Percentiles rank a stretch among this genome's conserved stretches.
phyloP scores from a whole-genome alignment of 2,797 vertebrate species.

The Lagocephalus sceleratus region DNA sequence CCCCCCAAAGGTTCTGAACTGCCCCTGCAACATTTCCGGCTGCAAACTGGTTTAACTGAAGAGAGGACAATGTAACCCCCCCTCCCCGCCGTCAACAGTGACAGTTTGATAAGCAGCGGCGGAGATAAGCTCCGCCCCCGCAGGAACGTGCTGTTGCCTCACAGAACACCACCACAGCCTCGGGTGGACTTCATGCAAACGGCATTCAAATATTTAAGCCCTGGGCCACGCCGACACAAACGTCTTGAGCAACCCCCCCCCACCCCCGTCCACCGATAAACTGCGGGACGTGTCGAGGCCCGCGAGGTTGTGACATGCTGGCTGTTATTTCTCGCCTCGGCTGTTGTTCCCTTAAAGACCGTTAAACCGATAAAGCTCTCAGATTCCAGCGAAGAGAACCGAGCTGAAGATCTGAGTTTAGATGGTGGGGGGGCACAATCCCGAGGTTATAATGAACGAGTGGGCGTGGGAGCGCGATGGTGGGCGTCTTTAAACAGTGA shows the following conservation, averaged over 20 bases:
- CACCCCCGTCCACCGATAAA: neutral
- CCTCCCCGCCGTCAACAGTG: conserved; percentile 15
- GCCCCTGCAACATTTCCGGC: conserved; percentile 9
- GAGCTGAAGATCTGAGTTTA: too few species aligned
- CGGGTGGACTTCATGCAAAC: conserved; percentile 41
- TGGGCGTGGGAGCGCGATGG: too few species aligned
- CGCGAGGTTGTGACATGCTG: too few species aligned
- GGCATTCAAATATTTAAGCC: conserved; percentile 44
- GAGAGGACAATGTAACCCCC: conserved; percentile 17
- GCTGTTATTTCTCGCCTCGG: too few species aligned
- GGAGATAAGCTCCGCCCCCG: conserved; percentile 31
- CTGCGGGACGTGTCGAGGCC: too few species aligned
- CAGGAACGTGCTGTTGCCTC: conserved; percentile 51
- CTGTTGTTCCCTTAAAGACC: too few species aligned
- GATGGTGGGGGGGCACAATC: too few species aligned
- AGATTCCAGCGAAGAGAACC: too few species aligned
- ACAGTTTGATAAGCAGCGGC: conserved; percentile 27
- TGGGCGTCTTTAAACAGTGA: too few species aligned
- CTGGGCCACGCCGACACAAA: conserved; percentile 26
- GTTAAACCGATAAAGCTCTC: too few species aligned
- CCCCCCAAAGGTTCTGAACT: neutral
- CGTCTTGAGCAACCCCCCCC: conserved; percentile 9
- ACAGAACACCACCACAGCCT: conserved; percentile 14
- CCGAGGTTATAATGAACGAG: too few species aligned
- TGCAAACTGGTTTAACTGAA: conserved; percentile 21